Conservation (phyloP, 2,797 vertebrate genomes). For the Falco rusticolus region DNA sequence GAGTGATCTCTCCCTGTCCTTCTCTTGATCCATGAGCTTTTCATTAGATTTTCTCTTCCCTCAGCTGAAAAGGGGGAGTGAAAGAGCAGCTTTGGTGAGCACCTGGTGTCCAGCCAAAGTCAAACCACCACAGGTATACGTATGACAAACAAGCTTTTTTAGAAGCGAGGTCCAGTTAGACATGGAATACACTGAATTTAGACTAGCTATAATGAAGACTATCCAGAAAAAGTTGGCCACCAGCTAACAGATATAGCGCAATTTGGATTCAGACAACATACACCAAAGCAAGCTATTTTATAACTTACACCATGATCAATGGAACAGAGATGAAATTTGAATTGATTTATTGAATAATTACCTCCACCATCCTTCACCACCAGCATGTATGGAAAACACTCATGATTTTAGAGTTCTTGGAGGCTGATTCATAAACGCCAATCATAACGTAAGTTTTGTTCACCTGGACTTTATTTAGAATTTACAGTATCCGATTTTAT, state of each 20-base stretch:
- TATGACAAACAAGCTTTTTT: background rate
- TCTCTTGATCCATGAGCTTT: too few species aligned
- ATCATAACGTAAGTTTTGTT: slow-evolving; percentile 30
- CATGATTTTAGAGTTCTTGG: background rate
- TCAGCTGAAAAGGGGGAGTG: too few species aligned
- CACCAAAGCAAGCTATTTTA: background rate
- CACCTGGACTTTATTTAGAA: slow-evolving; percentile 16
- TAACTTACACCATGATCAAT: background rate
- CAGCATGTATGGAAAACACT: background rate
- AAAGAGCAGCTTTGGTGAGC: too few species aligned
- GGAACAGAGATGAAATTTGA: background rate
- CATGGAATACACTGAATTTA: background rate
- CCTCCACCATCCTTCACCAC: background rate
- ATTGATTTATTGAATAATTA: background rate
- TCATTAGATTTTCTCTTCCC: too few species aligned
- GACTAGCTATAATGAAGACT: background rate
- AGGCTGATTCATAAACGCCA: slow-evolving; percentile 21
- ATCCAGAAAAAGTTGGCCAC: background rate
- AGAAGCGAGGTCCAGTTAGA: background rate
- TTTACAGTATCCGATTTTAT: background rate
- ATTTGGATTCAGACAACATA: background rate
- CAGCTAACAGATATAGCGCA: background rate
- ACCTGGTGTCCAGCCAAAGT: too few species aligned
- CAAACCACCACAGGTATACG: background rate
- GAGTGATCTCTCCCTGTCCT: too few species aligned